Percentiles rank a stretch among this genome's conserved stretches.
Evolutionary conservation across 2,888 invertebrate species (phyloP).

Genomic region (Apamea monoglypha): DNA sequence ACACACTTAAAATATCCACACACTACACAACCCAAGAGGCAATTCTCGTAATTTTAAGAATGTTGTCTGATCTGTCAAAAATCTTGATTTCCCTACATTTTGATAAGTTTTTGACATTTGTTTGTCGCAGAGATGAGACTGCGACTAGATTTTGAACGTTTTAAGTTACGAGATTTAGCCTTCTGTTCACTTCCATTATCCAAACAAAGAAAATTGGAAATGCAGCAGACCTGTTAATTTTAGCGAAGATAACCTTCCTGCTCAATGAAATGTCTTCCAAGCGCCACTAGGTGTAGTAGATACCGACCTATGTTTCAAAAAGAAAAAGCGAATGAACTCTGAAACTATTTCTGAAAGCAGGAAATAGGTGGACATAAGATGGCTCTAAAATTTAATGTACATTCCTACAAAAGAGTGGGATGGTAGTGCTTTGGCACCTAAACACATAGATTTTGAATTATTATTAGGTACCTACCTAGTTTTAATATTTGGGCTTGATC

Average conservation of each 20-base stretch:
- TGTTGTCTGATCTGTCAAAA: too few relatives aligned
- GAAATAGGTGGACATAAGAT: conserved; percentile 27
- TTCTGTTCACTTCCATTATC: neutral
- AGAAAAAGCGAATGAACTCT: conserved; percentile 50
- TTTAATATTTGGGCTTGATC: neutral
- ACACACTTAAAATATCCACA: neutral
- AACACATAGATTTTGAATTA: neutral
- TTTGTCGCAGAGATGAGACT: too few relatives aligned
- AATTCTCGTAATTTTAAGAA: too few relatives aligned
- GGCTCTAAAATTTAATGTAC: conserved; percentile 28
- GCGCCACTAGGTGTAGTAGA: neutral
- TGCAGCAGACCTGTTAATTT: neutral
- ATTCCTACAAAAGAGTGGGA: neutral
- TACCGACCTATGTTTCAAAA: conserved; percentile 5
- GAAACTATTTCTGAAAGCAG: conserved; percentile 48
- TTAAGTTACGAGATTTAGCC: too few relatives aligned
- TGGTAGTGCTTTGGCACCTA: neutral
- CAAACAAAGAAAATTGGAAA: neutral
- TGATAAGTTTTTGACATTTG: too few relatives aligned
- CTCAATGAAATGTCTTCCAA: neutral
- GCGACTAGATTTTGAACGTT: too few relatives aligned
- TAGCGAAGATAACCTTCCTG: neutral
- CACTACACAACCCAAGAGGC: too few relatives aligned
- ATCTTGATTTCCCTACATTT: too few relatives aligned
- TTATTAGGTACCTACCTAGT: too few relatives aligned